Base-by-base conservation (phyloP, 2,797 vertebrate species). In the Columba guinea region DNA sequence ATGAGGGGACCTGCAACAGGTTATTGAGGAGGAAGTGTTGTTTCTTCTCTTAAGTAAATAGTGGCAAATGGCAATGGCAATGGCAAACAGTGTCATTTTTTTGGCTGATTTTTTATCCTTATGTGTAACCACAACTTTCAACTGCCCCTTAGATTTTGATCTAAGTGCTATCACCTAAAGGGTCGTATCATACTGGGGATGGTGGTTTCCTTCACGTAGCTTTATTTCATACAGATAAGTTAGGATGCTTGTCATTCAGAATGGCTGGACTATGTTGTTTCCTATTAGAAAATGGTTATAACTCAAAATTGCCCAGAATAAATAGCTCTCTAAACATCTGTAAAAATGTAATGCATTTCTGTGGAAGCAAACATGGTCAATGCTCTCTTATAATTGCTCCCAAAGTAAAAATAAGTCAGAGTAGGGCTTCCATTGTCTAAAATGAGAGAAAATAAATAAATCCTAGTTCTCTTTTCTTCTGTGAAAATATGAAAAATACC, bases 331-430 rank as follows among this genome's bases (percentile, higher is more conserved):
- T 87, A 70, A 83, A 87, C 22, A 55, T 51, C 37, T 71, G n/a
- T 89, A 48, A 75, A 93, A 75, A 39, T 26, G 11, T 11, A 30
- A 4, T 48, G 10, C n/a, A 32, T 56, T 86, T 87, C 41, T 78
- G 6, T 34, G 22, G 30, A 71, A 48, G 1, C 8, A 58, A 39
- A 60, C 0, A 0, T 23, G 30, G 7, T 37, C 35, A 52, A 22
- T 55, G 44, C 2, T 67, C 4, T 59, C 20, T 60, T 78, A 26
- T 12, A 68, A 60, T 32, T 39, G 17, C 3, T 81, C 18, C 24
- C 16, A 51, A 77, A 83, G 3, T 39, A 77, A 73, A 80, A 85
- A 5, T 32, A 67, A 82, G 6, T 63, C 30, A 78, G 27, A 78
- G 1, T 10, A 87, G 34, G 79, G 11, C 2, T 75, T 53, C 6